phyloP scores from a whole-genome alignment of 2,888 invertebrate genomes.

The Orthosia gothica region DNA sequence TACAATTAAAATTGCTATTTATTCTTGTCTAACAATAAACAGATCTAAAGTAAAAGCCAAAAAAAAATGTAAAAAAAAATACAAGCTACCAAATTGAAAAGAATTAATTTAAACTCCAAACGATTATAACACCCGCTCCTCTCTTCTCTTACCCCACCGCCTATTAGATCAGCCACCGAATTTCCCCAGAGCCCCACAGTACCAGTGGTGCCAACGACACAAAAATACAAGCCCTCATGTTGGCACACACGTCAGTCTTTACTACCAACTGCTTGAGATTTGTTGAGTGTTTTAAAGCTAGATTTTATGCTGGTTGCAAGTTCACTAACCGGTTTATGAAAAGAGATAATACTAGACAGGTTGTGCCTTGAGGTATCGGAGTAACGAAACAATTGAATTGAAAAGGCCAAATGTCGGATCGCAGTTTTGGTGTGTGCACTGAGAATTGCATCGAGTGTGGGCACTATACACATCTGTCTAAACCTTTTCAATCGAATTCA shows the following conservation, averaged over 20 bases:
- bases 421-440: background rate
- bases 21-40: too few relatives aligned
- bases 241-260: slow-evolving; percentile 56
- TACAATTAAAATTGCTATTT: too few relatives aligned
- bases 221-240: slow-evolving; percentile 70
- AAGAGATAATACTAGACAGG: background rate
- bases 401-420: background rate
- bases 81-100: background rate
- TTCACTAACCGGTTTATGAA: slow-evolving; percentile 28
- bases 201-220: slow-evolving; percentile 60
- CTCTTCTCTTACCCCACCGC: slow-evolving; percentile 59
- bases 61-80: too few relatives aligned
- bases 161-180: slow-evolving; percentile 75
- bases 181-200: slow-evolving; percentile 76
- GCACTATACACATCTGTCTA: background rate
- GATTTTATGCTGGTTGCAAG: slow-evolving; percentile 14
- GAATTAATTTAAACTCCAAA: slow-evolving; percentile 23
- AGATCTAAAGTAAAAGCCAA: too few relatives aligned
- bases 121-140: slow-evolving; percentile 48
- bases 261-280: slow-evolving; percentile 32
- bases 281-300: slow-evolving; percentile 28
- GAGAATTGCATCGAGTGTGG: background rate
- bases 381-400: background rate
- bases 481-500: too few relatives aligned
- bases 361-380: background rate